Percentiles rank a stretch among this genome's conserved stretches.
Conservation (phyloP, 2,888 invertebrate species). For the Ormyrus labotus region DNA sequence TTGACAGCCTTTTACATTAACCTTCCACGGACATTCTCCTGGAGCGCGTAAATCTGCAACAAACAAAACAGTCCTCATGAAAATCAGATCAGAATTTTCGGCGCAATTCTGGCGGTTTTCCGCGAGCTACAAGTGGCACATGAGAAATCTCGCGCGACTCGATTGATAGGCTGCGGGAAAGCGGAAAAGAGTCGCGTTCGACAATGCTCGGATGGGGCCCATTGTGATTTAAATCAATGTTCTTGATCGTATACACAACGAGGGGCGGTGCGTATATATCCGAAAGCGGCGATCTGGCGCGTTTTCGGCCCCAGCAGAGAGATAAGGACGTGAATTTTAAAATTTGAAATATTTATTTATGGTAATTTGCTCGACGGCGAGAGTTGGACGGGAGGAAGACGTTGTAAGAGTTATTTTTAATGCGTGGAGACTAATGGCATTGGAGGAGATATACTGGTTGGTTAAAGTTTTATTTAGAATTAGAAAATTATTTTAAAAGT, state of each 20-base stretch:
- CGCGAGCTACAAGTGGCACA: too few relatives aligned
- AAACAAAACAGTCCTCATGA: too few relatives aligned
- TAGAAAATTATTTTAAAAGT: too few relatives aligned
- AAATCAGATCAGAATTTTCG: too few relatives aligned
- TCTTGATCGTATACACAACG: conserved; percentile 70
- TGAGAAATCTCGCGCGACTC: too few relatives aligned
- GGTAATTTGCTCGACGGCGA: neutral
- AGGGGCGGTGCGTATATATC: conserved; percentile 41
- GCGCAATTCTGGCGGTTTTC: too few relatives aligned
- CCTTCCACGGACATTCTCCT: too few relatives aligned
- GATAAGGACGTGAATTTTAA: conserved; percentile 9
- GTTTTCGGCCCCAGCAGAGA: neutral
- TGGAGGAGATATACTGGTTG: too few relatives aligned
- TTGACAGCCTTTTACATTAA: too few relatives aligned
- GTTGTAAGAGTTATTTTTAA: neutral
- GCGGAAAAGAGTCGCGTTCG: conserved; percentile 56
- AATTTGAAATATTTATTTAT: conserved; percentile 46
- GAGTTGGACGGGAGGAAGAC: neutral
- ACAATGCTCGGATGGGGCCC: conserved; percentile 67
- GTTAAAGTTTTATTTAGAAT: too few relatives aligned
- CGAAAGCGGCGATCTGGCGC: neutral
- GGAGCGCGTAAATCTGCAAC: too few relatives aligned
- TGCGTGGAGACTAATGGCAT: too few relatives aligned
- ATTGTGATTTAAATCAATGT: conserved; percentile 75
- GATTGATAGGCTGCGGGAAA: conserved; percentile 24